Conservation (phyloP, 2,113 vertebrate genomes). For the Paracanthobrama guichenoti region DNA sequence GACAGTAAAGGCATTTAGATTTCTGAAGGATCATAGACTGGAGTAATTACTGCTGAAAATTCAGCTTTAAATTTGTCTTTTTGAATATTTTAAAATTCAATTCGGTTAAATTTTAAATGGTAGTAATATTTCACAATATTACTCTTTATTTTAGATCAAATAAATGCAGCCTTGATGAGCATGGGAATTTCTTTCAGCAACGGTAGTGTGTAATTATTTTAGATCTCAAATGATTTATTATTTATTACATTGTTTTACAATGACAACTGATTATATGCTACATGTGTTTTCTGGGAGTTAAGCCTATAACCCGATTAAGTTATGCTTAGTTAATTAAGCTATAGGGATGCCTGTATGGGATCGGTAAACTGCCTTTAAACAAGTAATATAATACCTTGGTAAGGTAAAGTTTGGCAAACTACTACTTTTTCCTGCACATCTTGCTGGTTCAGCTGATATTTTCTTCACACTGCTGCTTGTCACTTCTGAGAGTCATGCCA, state of each 20-base stretch:
- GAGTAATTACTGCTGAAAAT: no score
- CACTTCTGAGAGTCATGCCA: background rate
- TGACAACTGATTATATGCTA: background rate
- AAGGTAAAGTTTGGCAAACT: background rate
- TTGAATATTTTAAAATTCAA: no score
- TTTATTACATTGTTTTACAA: background rate
- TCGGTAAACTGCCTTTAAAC: background rate
- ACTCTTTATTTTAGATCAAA: background rate
- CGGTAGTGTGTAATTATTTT: background rate
- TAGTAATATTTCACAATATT: background rate
- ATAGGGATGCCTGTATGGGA: background rate
- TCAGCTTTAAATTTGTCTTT: no score
- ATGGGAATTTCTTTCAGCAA: background rate
- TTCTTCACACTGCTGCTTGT: background rate
- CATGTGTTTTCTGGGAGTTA: background rate
- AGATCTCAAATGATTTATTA: background rate
- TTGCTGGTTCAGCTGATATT: constrained; percentile 13
- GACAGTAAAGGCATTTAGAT: no score
- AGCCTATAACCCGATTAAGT: background rate
- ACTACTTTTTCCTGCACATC: background rate
- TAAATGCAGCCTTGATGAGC: background rate
- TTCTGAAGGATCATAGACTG: no score
- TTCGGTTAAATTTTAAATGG: background rate
- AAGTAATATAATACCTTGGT: background rate
- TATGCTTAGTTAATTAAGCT: no score